Conservation (phyloP, 1,140 invertebrate species). For the Drosophila tsacasi region DNA sequence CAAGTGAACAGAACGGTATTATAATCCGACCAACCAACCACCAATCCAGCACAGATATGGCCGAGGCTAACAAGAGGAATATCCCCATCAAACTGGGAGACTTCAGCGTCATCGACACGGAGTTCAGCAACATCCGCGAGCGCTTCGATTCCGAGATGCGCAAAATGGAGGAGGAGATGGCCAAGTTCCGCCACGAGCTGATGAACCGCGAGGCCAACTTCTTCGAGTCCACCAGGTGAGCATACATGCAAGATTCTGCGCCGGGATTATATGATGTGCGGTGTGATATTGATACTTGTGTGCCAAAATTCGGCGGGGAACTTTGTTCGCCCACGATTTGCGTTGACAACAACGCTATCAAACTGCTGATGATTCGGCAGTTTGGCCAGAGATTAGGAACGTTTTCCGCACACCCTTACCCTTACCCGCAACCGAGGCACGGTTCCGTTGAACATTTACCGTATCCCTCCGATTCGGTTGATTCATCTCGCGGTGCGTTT, state of each 20-base stretch:
- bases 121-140: slow-evolving; percentile 98
- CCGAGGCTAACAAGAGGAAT: slow-evolving; percentile 92
- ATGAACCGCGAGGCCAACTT: slow-evolving; percentile 96
- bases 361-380: slow-evolving; percentile 11
- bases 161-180: slow-evolving; percentile 99
- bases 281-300: slow-evolving; percentile 5
- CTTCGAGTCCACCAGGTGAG: slow-evolving; percentile 94
- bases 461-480: slow-evolving; percentile 8
- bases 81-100: slow-evolving; percentile 97
- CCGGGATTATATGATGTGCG: slow-evolving; percentile 14
- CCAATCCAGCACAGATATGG: slow-evolving; percentile 87
- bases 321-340: not conserved
- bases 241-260: not conserved
- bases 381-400: slow-evolving; percentile 24
- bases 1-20: slow-evolving; percentile 51
- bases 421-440: not conserved
- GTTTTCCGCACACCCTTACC: not conserved
- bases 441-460: slow-evolving; percentile 1
- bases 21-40: slow-evolving; percentile 21
- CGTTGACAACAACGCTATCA: slow-evolving; percentile 16
- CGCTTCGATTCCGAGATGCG: slow-evolving; percentile 98
- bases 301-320: not conserved
- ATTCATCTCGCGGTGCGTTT: slow-evolving; percentile 24
- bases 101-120: slow-evolving; percentile 97
- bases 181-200: slow-evolving; percentile 96